Percentiles rank a stretch among this genome's conserved stretches.
Conservation (phyloP, 2,113 vertebrate species). For the Ochotona princeps region DNA sequence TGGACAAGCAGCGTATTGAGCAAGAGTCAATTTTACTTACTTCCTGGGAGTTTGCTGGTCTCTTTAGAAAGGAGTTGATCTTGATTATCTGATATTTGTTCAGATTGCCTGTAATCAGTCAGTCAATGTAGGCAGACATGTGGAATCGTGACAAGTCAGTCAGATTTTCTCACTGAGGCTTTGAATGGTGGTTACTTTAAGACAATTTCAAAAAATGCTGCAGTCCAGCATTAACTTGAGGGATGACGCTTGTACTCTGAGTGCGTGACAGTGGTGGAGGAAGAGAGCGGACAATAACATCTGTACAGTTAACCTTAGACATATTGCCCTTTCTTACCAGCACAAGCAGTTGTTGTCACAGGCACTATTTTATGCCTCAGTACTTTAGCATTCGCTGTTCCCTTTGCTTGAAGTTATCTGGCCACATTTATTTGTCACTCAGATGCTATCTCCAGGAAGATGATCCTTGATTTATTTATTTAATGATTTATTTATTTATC, state of each 20-base stretch:
- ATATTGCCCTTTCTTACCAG: neutral
- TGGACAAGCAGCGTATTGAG: slow-evolving; percentile 32
- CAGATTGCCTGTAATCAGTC: slow-evolving; percentile 47
- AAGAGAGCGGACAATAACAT: neutral
- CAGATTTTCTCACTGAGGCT: neutral
- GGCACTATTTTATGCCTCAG: neutral
- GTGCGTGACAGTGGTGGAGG: neutral
- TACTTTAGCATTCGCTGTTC: neutral
- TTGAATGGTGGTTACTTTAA: neutral
- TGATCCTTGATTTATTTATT: neutral
- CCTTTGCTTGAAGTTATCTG: neutral
- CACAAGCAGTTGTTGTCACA: neutral
- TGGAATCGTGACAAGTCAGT: neutral
- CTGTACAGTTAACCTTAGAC: neutral
- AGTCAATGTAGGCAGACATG: neutral
- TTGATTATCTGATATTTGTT: slow-evolving; percentile 48
- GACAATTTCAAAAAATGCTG: neutral
- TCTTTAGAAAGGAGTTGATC: slow-evolving; percentile 61
- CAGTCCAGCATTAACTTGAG: neutral
- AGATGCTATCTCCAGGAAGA: neutral
- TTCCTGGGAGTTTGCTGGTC: slow-evolving; percentile 17
- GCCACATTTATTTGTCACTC: neutral
- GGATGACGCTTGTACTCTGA: neutral
- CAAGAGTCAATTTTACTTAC: slow-evolving; percentile 45
- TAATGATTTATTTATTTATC: too few species aligned